Evolutionary conservation across 2,888 invertebrate species (phyloP).

Genomic region (Leptinotarsa rubiginosa): DNA sequence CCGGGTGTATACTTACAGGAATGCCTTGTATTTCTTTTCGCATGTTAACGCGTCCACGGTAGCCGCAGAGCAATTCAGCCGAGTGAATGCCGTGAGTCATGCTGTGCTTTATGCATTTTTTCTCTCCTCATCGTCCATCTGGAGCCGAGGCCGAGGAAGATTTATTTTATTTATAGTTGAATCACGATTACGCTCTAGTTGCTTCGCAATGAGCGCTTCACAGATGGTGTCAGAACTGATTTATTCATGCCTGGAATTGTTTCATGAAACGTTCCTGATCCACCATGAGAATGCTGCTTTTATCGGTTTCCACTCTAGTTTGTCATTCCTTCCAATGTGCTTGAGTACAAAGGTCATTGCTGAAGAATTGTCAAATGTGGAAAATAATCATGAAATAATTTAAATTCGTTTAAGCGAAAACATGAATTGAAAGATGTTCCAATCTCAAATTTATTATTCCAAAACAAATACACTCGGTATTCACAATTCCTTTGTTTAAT

Average conservation of each 20-base stretch:
- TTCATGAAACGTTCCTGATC: slow-evolving; percentile 27
- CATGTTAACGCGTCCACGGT: slow-evolving; percentile 20
- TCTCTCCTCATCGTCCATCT: slow-evolving; percentile 40
- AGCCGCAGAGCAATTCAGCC: slow-evolving; percentile 13
- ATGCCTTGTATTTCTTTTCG: slow-evolving; percentile 3
- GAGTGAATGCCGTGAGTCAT: slow-evolving; percentile 27
- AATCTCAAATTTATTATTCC: too few relatives aligned
- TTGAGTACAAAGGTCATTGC: neutral
- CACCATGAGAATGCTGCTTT: slow-evolving; percentile 18
- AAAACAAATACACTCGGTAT: too few relatives aligned
- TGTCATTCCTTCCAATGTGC: neutral
- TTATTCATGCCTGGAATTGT: slow-evolving; percentile 37
- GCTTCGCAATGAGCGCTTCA: slow-evolving; percentile 39
- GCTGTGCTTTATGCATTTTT: slow-evolving; percentile 24
- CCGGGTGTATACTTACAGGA: neutral
- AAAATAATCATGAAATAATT: too few relatives aligned
- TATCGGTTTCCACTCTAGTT: neutral
- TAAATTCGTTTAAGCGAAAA: too few relatives aligned
- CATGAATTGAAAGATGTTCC: too few relatives aligned
- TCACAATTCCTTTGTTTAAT: too few relatives aligned
- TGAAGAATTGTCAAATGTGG: neutral
- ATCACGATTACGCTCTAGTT: slow-evolving; percentile 50
- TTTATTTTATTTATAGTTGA: slow-evolving; percentile 45
- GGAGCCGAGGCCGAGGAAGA: slow-evolving; percentile 33
- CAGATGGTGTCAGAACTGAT: slow-evolving; percentile 48